These are phyloP conservation scores for Nemurella pictetii DNA, from an alignment of 2,888 invertebrate genomes.

Conservation along the genomic window DNA sequence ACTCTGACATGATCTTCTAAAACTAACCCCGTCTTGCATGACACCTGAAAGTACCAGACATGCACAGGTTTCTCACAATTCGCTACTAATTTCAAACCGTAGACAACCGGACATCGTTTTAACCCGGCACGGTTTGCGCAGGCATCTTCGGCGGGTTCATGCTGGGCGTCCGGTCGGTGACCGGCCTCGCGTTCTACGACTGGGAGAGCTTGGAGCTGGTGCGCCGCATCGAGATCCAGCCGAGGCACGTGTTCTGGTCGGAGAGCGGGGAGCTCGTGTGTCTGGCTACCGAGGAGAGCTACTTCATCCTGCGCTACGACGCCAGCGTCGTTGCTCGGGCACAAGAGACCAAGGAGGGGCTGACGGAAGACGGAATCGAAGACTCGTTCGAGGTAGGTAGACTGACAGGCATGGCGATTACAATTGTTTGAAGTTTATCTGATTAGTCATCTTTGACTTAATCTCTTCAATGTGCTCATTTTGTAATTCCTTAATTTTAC, in stretches of 20 bases:
- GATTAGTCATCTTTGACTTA: too few species aligned
- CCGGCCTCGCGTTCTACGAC: conserved; percentile 93
- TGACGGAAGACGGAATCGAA: conserved; percentile 91
- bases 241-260: conserved; percentile 93
- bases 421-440: too few species aligned
- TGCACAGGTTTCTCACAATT: background rate
- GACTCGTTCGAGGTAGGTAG: conserved; percentile 92
- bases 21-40: too few species aligned
- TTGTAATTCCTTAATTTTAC: too few species aligned
- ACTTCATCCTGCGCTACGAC: conserved; percentile 90
- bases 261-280: conserved; percentile 93
- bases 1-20: too few species aligned
- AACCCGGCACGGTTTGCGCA: conserved; percentile 47
- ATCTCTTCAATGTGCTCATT: too few species aligned
- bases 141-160: conserved; percentile 90
- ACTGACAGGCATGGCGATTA: too few species aligned
- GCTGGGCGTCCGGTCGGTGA: conserved; percentile 88
- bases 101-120: background rate
- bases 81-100: background rate
- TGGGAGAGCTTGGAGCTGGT: conserved; percentile 94
- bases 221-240: conserved; percentile 95
- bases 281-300: conserved; percentile 92
- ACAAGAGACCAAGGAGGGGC: conserved; percentile 71
- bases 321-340: conserved; percentile 72
- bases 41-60: too few species aligned